phyloP scores from a whole-genome alignment of 2,113 vertebrate species.

The Tragelaphus buxtoni region DNA sequence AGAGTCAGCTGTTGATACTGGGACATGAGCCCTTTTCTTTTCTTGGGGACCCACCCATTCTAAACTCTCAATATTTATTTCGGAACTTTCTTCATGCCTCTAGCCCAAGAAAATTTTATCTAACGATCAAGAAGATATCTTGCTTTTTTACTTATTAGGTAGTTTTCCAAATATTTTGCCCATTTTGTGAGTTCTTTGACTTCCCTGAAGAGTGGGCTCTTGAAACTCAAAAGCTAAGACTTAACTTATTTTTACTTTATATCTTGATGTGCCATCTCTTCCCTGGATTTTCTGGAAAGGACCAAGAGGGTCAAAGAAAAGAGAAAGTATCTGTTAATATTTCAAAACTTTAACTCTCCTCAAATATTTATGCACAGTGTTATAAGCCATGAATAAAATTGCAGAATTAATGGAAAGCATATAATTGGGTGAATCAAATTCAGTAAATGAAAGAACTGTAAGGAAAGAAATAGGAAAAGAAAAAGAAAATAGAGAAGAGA shows the following conservation, averaged over 20 bases:
- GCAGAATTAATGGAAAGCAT: background rate
- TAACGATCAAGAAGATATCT: background rate
- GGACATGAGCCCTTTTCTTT: background rate
- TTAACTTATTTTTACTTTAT: background rate
- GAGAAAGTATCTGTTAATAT: background rate
- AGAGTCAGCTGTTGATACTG: background rate
- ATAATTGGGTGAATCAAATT: slow-evolving; percentile 9
- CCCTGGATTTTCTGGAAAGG: background rate
- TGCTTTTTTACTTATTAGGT: background rate
- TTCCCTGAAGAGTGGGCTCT: background rate
- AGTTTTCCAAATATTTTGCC: background rate
- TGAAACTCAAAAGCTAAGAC: background rate
- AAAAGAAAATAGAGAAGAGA: background rate
- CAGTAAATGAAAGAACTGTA: background rate
- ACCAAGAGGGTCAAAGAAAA: background rate
- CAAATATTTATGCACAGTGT: background rate
- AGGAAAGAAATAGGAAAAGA: background rate
- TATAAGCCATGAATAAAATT: background rate
- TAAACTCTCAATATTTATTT: background rate
- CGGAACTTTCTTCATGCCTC: background rate
- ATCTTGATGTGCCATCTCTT: background rate
- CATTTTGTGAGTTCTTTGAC: background rate
- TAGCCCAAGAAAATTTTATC: background rate
- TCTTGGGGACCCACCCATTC: background rate
- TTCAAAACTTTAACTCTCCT: background rate